Base-by-base conservation (phyloP, 2,113 vertebrate genomes). In the Corythornis vintsioides region DNA sequence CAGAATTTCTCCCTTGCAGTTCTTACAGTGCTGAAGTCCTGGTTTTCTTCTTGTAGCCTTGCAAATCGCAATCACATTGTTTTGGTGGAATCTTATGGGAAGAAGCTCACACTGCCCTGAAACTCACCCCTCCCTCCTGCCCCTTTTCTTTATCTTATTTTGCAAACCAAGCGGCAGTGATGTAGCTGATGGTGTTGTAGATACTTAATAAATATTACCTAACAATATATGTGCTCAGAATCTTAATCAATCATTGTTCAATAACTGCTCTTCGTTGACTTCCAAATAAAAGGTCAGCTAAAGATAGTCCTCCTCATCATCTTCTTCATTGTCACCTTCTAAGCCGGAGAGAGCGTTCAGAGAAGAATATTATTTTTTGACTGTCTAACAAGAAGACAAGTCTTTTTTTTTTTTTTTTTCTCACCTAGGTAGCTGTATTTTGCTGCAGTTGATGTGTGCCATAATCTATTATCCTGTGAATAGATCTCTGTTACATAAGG, bases 1-100 rank as follows among this genome's bases (percentile, higher is more conserved):
- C 11, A 77, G 10, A 43, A 35, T 40, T 83, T 71, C 31, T 71
- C 55, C 31, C 10, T 55, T 79, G n/a, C 28, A 55, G 9, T 40
- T 57, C 47, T 77, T 70, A 29, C 7, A 20, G 3, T 83, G 15
- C 7, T 52, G 47, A 5, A 47, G 3, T 64, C 19, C 11, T 75
- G 13, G 20, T 38, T 71, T 66, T 60, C 33, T 17, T 70, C 26
- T 53, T 0, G 0, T 31, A 28, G 33, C 42, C 45, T 83, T 71
- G 14, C 13, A 89, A 87, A 76, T 8, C 3, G 10, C 7, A 22
- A 3, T 21, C 1, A 0, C 8, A 2, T 14, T 69, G 2, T 31
- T 73, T 21, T 17, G 38, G 29, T n/a, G 19, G 35, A 29, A 2
- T 53, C 3, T 35, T 18, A 33, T 7, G 9, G 15, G 8, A 78